phyloP scores from a whole-genome alignment of 2,888 invertebrate species.

The Arrhopalites spinosus region DNA sequence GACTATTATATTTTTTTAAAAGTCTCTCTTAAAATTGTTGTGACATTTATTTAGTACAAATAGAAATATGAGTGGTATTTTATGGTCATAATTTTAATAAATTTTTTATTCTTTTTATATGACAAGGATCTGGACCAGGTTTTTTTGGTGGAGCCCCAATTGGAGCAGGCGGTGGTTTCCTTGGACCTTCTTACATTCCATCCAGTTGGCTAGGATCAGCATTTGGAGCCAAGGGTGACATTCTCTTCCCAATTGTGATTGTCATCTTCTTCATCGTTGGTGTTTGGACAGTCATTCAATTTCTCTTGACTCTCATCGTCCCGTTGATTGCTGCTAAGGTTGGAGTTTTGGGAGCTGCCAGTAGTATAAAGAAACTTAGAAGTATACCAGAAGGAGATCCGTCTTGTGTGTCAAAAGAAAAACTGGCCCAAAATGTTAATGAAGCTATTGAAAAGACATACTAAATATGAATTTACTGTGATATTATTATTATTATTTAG shows the following conservation, averaged over 20 bases:
- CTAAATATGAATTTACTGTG: too few species aligned
- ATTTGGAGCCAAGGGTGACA: conserved; percentile 50
- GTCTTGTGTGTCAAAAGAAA: too few species aligned
- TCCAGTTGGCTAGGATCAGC: conserved; percentile 47
- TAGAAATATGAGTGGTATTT: too few species aligned
- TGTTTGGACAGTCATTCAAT: conserved; percentile 48
- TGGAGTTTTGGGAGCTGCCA: neutral
- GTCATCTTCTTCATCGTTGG: conserved; percentile 52
- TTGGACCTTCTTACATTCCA: conserved; percentile 51
- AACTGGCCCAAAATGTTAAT: too few species aligned
- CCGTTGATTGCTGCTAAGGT: conserved; percentile 48
- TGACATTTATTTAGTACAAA: too few species aligned
- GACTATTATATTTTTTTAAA: neutral
- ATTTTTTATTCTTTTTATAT: too few species aligned
- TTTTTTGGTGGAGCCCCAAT: conserved; percentile 3
- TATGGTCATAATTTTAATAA: too few species aligned
- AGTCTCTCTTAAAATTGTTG: too few species aligned
- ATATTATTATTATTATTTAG: too few species aligned
- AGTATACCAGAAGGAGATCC: neutral
- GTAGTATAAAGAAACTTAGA: neutral
- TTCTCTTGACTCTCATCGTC: conserved; percentile 47
- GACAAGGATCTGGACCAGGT: too few species aligned
- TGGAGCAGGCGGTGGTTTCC: conserved; percentile 7
- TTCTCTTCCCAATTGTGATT: conserved; percentile 51
- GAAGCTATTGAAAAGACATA: too few species aligned